Base-by-base conservation (phyloP, 2,797 vertebrate species). In the Hippopotamyrus pictus region DNA sequence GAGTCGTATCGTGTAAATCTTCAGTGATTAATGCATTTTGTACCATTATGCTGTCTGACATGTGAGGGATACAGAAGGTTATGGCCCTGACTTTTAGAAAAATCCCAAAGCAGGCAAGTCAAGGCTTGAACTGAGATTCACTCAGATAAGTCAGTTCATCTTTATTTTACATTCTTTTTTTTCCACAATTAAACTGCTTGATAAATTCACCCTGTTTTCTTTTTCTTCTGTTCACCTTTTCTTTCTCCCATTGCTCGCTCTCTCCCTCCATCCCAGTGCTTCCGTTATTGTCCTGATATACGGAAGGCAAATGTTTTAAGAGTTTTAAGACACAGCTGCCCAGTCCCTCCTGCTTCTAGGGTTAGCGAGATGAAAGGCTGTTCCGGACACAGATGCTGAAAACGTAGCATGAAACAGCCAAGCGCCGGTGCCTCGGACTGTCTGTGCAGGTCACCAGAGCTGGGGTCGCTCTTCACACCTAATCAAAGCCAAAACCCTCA, bases 401-500 rank as follows among this genome's bases (percentile, higher is more conserved):
- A n/a, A 82, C 41, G 76, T 82, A 82, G 76, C 76, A 82, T 22
- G 76, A n/a, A 82, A 82, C 19, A 62, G 17, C 54, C 88, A 6
- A 82, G 73, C 14, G 29, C 50, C n/a, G 87, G 85, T 37, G 86
- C 48, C 25, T 54, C 22, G 22, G n/a, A 6, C 33, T 53, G 46
- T 73, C 46, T 86, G 83, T 73, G 48, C 50, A 85, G 88, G 85
- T 59, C 84, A 88, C 90, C 69, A 76, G 76, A 37, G 62, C 37
- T 50, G 82, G 88, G 83, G 37, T 87, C 53, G 5, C 57, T 86
- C 41, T 69, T 84, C 19, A 46, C 57, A 46, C 48, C 48, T 53
- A 88, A 88, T 33, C 33, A 14, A 87, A 87, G 90, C 62, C 85
- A 54, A 89, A 65, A 53, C 37, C 62, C 65, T 59, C 65, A 90